phyloP scores from a whole-genome alignment of 2,888 invertebrate genomes.

The Drosophila glabriapex region DNA sequence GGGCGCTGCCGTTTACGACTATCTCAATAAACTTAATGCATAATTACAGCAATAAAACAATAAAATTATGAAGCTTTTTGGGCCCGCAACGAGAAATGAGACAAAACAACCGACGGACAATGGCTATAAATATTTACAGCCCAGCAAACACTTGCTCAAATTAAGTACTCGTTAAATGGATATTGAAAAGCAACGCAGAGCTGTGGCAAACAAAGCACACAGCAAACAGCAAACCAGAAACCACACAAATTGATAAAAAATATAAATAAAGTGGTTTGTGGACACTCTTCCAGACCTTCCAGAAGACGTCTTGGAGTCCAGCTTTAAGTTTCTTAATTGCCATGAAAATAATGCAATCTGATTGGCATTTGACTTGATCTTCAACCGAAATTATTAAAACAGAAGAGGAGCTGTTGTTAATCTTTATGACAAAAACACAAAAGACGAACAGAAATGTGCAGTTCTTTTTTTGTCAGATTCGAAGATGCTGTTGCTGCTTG shows the following conservation, averaged over 20 bases:
- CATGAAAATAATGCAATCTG: conserved; percentile 31
- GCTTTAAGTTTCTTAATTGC: conserved; percentile 56
- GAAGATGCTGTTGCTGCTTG: not conserved
- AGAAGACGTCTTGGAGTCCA: conserved; percentile 25
- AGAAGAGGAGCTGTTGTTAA: too few relatives aligned
- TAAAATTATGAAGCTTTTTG: conserved; percentile 65
- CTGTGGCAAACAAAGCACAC: conserved; percentile 13
- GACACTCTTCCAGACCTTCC: not conserved
- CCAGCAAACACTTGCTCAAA: conserved; percentile 79
- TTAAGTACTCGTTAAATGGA: conserved; percentile 80
- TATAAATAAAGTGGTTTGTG: conserved; percentile 37
- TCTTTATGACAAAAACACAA: not conserved
- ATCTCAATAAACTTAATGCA: conserved; percentile 77
- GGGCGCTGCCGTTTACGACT: conserved; percentile 65
- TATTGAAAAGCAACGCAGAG: conserved; percentile 65
- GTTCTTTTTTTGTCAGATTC: conserved; percentile 7
- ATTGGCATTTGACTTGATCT: conserved; percentile 13
- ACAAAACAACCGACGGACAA: conserved; percentile 35
- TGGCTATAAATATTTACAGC: conserved; percentile 78
- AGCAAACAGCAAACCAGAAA: conserved; percentile 19
- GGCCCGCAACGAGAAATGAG: conserved; percentile 30
- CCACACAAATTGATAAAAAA: conserved; percentile 70
- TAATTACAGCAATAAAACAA: conserved; percentile 80
- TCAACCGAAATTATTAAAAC: not conserved
- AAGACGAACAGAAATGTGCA: conserved; percentile 7